phyloP scores from a whole-genome alignment of 1,140 invertebrate species.

The Drosophila funebris region DNA sequence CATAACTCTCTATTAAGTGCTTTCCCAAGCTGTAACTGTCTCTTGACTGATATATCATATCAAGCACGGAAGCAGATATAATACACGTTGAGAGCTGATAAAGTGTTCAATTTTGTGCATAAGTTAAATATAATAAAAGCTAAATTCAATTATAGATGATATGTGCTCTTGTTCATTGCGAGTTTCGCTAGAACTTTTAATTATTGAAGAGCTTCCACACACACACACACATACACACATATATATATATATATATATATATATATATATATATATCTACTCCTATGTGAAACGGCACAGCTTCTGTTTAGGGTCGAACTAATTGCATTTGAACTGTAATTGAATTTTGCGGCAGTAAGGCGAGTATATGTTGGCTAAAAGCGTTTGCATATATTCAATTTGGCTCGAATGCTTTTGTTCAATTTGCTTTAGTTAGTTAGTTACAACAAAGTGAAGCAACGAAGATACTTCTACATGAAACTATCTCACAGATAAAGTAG shows the following conservation, averaged over 20 bases:
- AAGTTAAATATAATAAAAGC: not conserved
- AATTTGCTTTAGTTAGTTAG: not conserved
- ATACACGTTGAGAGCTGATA: no score
- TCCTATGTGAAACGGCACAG: not conserved
- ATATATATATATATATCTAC: not conserved
- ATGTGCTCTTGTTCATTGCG: not conserved
- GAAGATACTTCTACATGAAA: not conserved
- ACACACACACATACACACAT: not conserved
- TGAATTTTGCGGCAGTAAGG: constrained; percentile 15
- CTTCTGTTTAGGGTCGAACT: constrained; percentile 3
- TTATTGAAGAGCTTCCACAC: not conserved
- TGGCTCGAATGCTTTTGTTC: constrained; percentile 6
- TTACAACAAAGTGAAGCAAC: not conserved
- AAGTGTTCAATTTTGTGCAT: not conserved
- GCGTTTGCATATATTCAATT: constrained; percentile 30
- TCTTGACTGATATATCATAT: no score
- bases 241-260: not conserved
- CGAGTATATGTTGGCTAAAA: constrained; percentile 29
- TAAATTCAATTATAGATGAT: not conserved
- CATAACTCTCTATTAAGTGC: no score
- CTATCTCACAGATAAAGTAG: constrained; percentile 5
- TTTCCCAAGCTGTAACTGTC: no score
- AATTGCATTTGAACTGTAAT: constrained; percentile 34
- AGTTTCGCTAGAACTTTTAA: constrained; percentile 3
- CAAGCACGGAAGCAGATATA: no score